These are phyloP conservation scores for Poecilia velifera DNA, from an alignment of 2,797 vertebrate genomes.

Conservation along the genomic window DNA sequence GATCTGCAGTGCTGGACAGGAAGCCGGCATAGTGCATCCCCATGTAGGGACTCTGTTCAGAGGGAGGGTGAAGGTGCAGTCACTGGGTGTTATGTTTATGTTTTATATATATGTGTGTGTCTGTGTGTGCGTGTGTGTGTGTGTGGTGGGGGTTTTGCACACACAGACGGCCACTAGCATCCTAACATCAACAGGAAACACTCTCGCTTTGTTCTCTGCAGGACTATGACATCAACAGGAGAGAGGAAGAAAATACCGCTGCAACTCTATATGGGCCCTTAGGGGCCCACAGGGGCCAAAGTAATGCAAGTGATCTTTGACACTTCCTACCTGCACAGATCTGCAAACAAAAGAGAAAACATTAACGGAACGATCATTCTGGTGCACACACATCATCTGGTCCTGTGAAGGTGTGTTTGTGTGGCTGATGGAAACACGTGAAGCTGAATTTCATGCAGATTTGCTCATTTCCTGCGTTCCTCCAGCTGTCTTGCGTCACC, in stretches of 20 bases:
- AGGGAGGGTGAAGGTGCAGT: constrained; percentile 59
- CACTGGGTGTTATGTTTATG: constrained; percentile 44
- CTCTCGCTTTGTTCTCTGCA: constrained; percentile 53
- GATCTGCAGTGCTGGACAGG: constrained; percentile 26
- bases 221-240: constrained; percentile 70
- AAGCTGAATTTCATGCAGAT: constrained; percentile 1
- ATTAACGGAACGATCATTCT: constrained; percentile 30
- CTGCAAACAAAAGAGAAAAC: constrained; percentile 42
- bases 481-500: constrained; percentile 8
- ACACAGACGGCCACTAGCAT: constrained; percentile 66
- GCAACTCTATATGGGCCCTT: constrained; percentile 35
- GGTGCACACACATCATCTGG: constrained; percentile 8
- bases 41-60: constrained; percentile 30
- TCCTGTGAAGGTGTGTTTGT: not conserved
- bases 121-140: constrained; percentile 22
- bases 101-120: not conserved
- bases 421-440: not conserved
- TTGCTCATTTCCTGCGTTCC: constrained; percentile 50
- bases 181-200: constrained; percentile 73
- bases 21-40: constrained; percentile 35
- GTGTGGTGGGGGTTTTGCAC: constrained; percentile 37
- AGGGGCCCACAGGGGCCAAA: constrained; percentile 17
- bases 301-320: constrained; percentile 50
- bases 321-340: constrained; percentile 41
- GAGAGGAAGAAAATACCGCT: constrained; percentile 51